These are phyloP conservation scores for Pseudanteris insignis DNA, from an alignment of 2,888 invertebrate genomes.

Conservation along the genomic window DNA sequence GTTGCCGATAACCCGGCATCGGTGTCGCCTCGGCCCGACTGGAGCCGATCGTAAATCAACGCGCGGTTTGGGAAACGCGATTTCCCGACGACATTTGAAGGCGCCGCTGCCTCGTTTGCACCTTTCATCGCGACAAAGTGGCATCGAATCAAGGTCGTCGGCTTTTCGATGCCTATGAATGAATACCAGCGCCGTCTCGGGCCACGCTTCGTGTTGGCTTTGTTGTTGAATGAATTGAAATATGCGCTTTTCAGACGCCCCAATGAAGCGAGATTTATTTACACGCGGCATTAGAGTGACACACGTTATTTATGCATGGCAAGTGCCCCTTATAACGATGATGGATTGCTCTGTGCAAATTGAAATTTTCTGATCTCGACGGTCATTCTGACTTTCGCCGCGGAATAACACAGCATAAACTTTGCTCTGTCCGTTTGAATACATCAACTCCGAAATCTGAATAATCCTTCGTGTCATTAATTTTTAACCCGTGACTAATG, in stretches of 20 bases:
- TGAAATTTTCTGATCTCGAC: too few relatives aligned
- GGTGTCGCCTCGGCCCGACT: constrained; percentile 8
- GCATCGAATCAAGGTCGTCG: constrained; percentile 19
- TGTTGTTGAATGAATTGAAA: constrained; percentile 29
- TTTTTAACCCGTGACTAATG: too few relatives aligned
- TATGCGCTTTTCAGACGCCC: constrained; percentile 18
- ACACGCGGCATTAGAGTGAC: constrained; percentile 13
- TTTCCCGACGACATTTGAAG: constrained; percentile 10
- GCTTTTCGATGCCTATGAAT: constrained; percentile 27
- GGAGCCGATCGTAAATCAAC: constrained; percentile 14
- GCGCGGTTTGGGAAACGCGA: constrained; percentile 11
- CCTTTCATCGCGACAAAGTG: background rate
- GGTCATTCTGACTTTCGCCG: too few relatives aligned
- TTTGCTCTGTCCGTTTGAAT: too few relatives aligned
- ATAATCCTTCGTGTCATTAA: too few relatives aligned
- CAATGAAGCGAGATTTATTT: constrained; percentile 30
- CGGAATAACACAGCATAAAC: too few relatives aligned
- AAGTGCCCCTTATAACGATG: too few relatives aligned
- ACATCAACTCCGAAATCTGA: too few relatives aligned
- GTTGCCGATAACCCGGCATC: constrained; percentile 9
- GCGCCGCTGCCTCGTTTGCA: constrained; percentile 1
- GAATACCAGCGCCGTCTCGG: constrained; percentile 9
- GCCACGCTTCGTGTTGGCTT: constrained; percentile 6
- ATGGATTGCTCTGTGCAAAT: too few relatives aligned
- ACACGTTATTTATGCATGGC: constrained; percentile 19